Evolutionary conservation across 2,797 vertebrate genomes (phyloP).

Genomic region (Propithecus deckenii): DNA sequence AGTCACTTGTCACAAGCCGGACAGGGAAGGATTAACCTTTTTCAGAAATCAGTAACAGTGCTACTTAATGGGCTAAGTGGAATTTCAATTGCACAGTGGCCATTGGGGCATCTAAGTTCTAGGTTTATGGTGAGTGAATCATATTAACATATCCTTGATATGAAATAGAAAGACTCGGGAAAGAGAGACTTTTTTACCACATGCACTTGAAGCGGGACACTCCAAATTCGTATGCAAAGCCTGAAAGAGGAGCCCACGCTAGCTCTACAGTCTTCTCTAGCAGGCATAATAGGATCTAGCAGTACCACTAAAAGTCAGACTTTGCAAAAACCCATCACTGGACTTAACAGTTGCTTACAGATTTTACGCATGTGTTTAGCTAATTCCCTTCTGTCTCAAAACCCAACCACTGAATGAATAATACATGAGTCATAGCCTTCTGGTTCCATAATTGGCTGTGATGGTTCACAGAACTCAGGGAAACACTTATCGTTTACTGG

Average conservation of each 20-base stretch:
- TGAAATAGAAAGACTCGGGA: background rate
- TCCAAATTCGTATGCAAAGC: background rate
- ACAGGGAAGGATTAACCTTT: background rate
- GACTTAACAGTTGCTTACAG: background rate
- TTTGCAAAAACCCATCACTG: background rate
- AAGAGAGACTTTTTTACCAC: background rate
- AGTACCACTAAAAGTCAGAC: background rate
- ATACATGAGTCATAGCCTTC: background rate
- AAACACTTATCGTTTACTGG: background rate
- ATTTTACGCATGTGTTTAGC: background rate
- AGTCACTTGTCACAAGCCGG: background rate
- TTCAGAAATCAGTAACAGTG: conserved; percentile 1
- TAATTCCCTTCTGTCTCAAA: conserved; percentile 28
- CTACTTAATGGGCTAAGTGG: background rate
- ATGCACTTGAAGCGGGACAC: background rate
- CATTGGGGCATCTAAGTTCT: background rate
- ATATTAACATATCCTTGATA: background rate
- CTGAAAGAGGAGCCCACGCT: background rate
- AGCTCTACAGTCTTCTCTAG: background rate
- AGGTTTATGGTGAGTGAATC: background rate
- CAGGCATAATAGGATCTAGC: background rate
- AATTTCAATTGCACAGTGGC: background rate
- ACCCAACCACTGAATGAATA: background rate
- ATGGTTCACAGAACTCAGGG: background rate
- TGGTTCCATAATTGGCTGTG: background rate